Evolutionary conservation across 2,113 vertebrate genomes (phyloP).

Genomic region (Pseudorectes ferrugineus): DNA sequence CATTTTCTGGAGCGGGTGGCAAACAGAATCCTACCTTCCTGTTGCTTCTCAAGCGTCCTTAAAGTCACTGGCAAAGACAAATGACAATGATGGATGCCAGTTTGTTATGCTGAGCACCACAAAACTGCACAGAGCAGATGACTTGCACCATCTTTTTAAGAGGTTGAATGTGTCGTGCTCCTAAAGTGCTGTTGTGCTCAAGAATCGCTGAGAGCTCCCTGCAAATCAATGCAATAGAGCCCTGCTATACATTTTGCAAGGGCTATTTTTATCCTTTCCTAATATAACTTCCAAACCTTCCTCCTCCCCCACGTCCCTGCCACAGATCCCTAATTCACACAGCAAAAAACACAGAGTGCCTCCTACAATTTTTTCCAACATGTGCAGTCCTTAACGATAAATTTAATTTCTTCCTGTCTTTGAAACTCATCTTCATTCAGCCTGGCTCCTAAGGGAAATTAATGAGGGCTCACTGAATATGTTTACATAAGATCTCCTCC

Average conservation of each 20-base stretch:
- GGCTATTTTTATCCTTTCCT: conserved; percentile 8
- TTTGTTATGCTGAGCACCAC: neutral
- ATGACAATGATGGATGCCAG: neutral
- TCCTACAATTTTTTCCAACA: neutral
- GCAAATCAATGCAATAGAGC: conserved; percentile 12
- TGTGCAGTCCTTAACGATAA: neutral
- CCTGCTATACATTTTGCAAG: neutral
- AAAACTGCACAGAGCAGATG: neutral
- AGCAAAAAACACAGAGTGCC: neutral
- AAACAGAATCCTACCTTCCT: neutral
- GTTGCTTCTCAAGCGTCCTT: neutral
- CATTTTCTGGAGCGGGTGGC: neutral
- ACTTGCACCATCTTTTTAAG: neutral
- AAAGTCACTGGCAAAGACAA: neutral
- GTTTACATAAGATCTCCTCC: conserved; percentile 46
- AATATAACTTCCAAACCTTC: conserved; percentile 8
- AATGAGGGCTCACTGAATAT: conserved; percentile 9
- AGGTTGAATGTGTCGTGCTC: neutral
- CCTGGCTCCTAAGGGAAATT: conserved; percentile 44
- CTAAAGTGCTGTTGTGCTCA: neutral
- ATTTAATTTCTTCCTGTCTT: conserved; percentile 28
- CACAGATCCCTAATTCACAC: neutral
- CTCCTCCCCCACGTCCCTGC: neutral
- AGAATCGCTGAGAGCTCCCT: neutral
- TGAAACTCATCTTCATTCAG: conserved; percentile 29